Percentiles rank a stretch among this genome's conserved stretches.
These are phyloP conservation scores for Deladenus siricidicola DNA, from an alignment of 2,888 invertebrate genomes.

Conservation along the genomic window DNA sequence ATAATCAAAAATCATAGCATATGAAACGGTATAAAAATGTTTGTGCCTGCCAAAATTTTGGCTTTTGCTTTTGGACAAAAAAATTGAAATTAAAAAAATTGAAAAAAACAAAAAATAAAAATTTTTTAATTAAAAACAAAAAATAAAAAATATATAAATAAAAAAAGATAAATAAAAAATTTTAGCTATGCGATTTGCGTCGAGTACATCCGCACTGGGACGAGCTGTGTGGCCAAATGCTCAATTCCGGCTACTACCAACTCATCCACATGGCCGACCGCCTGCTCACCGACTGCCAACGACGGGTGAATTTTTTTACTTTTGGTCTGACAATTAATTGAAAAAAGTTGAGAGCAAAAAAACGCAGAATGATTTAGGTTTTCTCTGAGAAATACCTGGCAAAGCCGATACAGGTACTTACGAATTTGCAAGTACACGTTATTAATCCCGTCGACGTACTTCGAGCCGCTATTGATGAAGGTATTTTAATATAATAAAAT, in stretches of 20 bases:
- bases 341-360: neutral
- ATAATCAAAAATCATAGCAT: neutral
- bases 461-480: conserved; percentile 50
- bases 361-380: conserved; percentile 1
- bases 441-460: conserved; percentile 50
- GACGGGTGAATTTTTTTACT: conserved; percentile 16
- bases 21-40: neutral
- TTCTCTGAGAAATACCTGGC: conserved; percentile 26
- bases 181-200: conserved; percentile 38
- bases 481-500: conserved; percentile 19
- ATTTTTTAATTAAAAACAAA: neutral
- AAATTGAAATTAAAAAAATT: too few relatives aligned
- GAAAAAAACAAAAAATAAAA: too few relatives aligned
- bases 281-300: conserved; percentile 28
- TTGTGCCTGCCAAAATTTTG: neutral
- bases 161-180: neutral
- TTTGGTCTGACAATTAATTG: too few relatives aligned
- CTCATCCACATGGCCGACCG: conserved; percentile 32
- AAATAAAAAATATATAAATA: neutral
- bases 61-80: neutral
- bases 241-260: conserved; percentile 46
- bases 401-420: conserved; percentile 40
- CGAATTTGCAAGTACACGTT: conserved; percentile 47
- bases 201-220: conserved; percentile 45
- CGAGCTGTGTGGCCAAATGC: conserved; percentile 47